Conservation (phyloP, 2,113 vertebrate genomes). For the Dasypus novemcinctus region DNA sequence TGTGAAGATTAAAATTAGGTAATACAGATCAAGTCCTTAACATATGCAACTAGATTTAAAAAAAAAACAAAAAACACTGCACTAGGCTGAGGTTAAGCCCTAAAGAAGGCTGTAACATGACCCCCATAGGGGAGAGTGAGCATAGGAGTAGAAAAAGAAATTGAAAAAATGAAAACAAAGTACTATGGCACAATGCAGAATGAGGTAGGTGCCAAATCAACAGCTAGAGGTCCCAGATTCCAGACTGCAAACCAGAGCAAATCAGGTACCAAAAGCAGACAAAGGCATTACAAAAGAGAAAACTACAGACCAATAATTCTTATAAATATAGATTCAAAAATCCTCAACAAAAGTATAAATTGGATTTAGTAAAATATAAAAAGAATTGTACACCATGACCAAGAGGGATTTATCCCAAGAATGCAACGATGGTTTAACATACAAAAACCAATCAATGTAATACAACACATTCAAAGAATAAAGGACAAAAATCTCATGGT, state of each 20-base stretch:
- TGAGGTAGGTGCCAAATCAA: neutral
- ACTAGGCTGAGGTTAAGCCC: neutral
- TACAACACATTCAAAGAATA: neutral
- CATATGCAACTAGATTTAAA: neutral
- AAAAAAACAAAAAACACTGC: neutral
- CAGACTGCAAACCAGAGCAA: neutral
- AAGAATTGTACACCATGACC: neutral
- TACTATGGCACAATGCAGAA: neutral
- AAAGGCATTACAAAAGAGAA: neutral
- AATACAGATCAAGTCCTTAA: neutral
- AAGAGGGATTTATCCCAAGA: neutral
- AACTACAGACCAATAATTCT: neutral
- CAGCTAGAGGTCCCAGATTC: neutral
- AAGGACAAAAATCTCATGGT: neutral
- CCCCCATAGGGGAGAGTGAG: neutral
- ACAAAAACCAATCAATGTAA: neutral
- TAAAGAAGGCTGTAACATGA: neutral
- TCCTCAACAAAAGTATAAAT: neutral
- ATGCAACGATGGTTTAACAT: slow-evolving; percentile 24
- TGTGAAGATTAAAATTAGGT: slow-evolving; percentile 18
- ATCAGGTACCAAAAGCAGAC: neutral
- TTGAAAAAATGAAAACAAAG: neutral
- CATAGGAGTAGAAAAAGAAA: neutral
- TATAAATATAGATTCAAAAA: neutral
- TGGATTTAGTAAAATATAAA: neutral